These are phyloP conservation scores for Tribolium madens DNA, from an alignment of 1,140 invertebrate genomes.

Conservation along the genomic window DNA sequence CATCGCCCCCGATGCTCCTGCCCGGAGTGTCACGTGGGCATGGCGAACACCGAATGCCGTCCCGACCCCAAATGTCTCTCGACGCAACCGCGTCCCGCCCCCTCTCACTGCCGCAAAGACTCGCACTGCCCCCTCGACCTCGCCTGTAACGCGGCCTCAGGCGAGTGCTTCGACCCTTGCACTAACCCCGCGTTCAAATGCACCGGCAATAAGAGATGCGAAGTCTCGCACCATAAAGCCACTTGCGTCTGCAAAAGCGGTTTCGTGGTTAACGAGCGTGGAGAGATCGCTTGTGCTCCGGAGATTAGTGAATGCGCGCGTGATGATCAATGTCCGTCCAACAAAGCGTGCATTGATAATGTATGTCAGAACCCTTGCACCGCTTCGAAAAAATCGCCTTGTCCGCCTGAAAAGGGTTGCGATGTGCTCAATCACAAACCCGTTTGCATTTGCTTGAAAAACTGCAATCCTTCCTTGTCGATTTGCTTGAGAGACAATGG, in stretches of 20 bases:
- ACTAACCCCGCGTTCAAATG: conserved; percentile 73
- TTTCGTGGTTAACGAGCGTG: conserved; percentile 85
- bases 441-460: conserved; percentile 86
- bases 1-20: conserved; percentile 89
- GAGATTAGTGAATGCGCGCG: conserved; percentile 81
- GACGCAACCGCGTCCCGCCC: conserved; percentile 67
- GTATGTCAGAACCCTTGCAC: conserved; percentile 89
- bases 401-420: conserved; percentile 84
- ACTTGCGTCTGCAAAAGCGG: conserved; percentile 90
- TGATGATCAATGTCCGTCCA: conserved; percentile 87
- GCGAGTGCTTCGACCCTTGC: conserved; percentile 85
- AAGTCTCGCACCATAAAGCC: conserved; percentile 85
- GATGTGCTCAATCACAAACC: conserved; percentile 87
- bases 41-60: conserved; percentile 80
- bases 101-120: conserved; percentile 74
- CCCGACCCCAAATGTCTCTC: conserved; percentile 80
- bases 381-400: conserved; percentile 71
- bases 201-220: conserved; percentile 85
- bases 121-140: conserved; percentile 81
- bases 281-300: conserved; percentile 85
- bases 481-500: conserved; percentile 91
- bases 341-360: conserved; percentile 84
- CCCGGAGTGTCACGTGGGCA: conserved; percentile 86
- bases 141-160: conserved; percentile 76
- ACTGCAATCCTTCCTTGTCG: conserved; percentile 86